These are phyloP conservation scores for Probaryconus sp. DNA, from an alignment of 1,140 invertebrate species.

Conservation along the genomic window DNA sequence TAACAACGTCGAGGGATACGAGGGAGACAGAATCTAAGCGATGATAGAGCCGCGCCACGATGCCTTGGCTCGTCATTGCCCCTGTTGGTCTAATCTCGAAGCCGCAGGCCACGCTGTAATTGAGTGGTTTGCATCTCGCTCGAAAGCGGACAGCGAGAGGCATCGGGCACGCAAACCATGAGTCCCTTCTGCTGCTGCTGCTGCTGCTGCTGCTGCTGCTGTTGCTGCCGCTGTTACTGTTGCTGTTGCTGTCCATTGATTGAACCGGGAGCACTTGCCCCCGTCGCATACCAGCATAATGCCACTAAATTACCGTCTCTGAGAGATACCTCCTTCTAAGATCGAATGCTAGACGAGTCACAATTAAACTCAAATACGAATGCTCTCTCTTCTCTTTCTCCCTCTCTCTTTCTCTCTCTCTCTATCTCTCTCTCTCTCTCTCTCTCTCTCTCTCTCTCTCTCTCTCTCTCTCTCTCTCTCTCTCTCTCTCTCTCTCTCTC, in stretches of 20 bases:
- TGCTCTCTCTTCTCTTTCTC: too few species aligned
- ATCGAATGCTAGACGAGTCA: conserved; percentile 62
- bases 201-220: not conserved
- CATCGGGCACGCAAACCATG: conserved; percentile 56
- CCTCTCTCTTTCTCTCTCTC: too few species aligned
- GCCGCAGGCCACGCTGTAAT: conserved; percentile 69
- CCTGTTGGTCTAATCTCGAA: conserved; percentile 56
- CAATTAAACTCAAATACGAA: conserved; percentile 67
- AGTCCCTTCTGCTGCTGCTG: not conserved
- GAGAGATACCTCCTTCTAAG: conserved; percentile 62
- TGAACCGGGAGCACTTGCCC: conserved; percentile 72
- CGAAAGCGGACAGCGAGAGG: conserved; percentile 52
- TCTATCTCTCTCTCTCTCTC: too few species aligned
- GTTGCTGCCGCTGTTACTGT: not conserved
- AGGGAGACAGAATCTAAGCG: conserved; percentile 1
- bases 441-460: too few species aligned
- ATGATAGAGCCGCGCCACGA: conserved; percentile 40
- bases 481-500: conserved; percentile 6
- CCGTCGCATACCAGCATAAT: conserved; percentile 73
- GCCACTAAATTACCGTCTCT: conserved; percentile 69
- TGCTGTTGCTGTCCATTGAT: conserved; percentile 68
- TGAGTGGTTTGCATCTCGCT: conserved; percentile 75
- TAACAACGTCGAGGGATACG: conserved; percentile 13
- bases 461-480: too few species aligned
- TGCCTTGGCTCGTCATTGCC: conserved; percentile 48